A percentile compares a stretch with the other conserved stretches of the same genome.
Conservation (phyloP, 2,113 vertebrate species). For the Corythornis madagascariensis region DNA sequence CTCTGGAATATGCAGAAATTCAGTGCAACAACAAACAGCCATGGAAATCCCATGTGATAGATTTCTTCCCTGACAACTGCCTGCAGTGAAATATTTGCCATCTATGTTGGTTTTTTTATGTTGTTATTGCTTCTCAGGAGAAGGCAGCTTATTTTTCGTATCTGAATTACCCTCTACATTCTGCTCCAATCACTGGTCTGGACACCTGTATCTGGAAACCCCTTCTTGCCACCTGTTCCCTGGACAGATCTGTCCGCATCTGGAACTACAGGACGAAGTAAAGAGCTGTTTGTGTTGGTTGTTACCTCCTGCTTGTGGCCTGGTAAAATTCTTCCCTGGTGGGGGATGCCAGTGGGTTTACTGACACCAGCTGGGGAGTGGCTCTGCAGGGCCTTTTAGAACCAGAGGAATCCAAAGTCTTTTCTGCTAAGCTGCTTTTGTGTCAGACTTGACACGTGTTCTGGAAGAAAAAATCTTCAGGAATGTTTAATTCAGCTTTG, state of each 20-base stretch:
- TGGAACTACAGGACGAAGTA: conserved; percentile 96
- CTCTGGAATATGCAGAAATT: neutral
- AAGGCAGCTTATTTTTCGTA: conserved; percentile 82
- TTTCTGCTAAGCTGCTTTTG: neutral
- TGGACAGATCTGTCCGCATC: conserved; percentile 90
- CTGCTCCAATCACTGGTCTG: conserved; percentile 85
- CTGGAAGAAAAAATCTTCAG: neutral
- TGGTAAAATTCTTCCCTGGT: neutral
- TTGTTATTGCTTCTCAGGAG: conserved; percentile 73
- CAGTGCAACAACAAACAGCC: neutral
- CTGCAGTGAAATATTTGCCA: too few relatives aligned
- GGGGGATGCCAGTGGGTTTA: neutral
- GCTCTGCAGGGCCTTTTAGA: neutral
- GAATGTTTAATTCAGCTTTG: neutral
- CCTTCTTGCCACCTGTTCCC: conserved; percentile 88
- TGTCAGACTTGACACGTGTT: neutral
- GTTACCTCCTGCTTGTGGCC: neutral
- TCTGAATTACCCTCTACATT: conserved; percentile 87
- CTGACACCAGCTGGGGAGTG: neutral
- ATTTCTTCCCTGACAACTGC: too few relatives aligned
- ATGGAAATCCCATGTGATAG: neutral
- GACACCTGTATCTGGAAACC: conserved; percentile 89
- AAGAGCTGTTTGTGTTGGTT: conserved; percentile 26
- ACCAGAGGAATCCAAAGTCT: neutral
- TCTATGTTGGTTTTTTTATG: neutral